Base-by-base conservation (phyloP, 2,888 invertebrate genomes). In the Trachelus tabidus region DNA sequence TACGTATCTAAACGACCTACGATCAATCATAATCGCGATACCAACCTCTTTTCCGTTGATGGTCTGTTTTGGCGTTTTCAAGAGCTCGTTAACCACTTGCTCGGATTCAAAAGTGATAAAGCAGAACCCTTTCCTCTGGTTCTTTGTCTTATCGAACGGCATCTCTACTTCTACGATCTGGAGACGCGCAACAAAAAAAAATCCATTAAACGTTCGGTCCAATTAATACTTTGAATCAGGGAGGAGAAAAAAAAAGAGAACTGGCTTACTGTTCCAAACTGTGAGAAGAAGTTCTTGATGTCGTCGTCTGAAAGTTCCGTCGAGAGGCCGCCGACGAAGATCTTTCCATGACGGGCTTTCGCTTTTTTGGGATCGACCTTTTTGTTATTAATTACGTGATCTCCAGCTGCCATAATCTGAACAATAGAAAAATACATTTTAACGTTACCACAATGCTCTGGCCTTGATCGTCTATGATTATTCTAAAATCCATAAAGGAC, bases 51-150 rank as follows among this genome's bases (percentile, higher is more conserved):
- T 97, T 85, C 97, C 98, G 85, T 96, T 97, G 86, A 98, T 98
- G 76, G 95, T 96, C 92, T 98, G 98, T 92, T 98, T 98, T 23
- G 98, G 97, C 76, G 96, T 97, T 92, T 97, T 98, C 81, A 98
- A 93, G 76, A 98, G 93, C 91, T 98, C 97, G 89, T 97, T 97
- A 40, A 98, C 98, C 77, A 98, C 96, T 92, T 97, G 97, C 92
- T 98, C 98, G 40, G 97, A 97, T 91, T 99, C 98, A 90, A 98
- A 99, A 84, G 98, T 98, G 91, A 99, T 98, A 92, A 99, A 99
- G 92, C 98, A 98, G 94, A 99, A 99, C 81, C 97, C 98, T 93
- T 98, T 97, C 88, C 98, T 95, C 92, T 98, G 98, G 92, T 98
- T 98, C 94, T 98, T 98, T 92, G 96, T 96, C 92, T 98, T 98